Base-by-base conservation (phyloP, 2,113 vertebrate genomes). In the Lota lota region DNA sequence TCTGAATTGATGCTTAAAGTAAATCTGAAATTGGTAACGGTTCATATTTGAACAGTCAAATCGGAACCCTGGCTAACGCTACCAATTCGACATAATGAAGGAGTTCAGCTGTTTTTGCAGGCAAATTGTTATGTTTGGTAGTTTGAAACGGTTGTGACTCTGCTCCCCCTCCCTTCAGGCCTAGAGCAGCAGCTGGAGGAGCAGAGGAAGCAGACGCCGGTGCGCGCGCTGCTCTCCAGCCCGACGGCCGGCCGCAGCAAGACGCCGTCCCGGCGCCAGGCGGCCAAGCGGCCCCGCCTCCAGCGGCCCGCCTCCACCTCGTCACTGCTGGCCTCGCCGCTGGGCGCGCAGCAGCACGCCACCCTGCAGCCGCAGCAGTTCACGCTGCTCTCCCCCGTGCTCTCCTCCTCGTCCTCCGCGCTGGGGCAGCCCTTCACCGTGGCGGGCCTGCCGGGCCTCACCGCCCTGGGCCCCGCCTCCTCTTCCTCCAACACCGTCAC, bases 101-200 rank as follows among this genome's bases (percentile, higher is more conserved):
- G 28, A 5, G 28, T 28, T 28, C 28, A 28, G 28, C 28, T 5
- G 6, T 28, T 47, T 2, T 47, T 6, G 40, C 10, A 6, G 40
- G 40, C 6, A 47, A 47, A 14, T 10, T 47, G 40, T 10, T 11
- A 1, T 10, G 10, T 7, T 10, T 1, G 10, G 40, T 47, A 4
- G 2, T 47, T 47, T 47, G 40, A 47, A 47, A 12, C 40, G 12
- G 7, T 47, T 10, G 10, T 1, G 40, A 6, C 40, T 10, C 40
- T 47, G 40, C 40, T 10, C 40, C 12, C 40, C 40, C 3, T 11
- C 36, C 40, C 40, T 54, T 12, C 57, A 98, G 97, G 93, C 69
- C 89, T 99, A 85, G 97, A 98, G 79, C 86, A 93, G 54, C 97
- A 97, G 88, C 75, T 99, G 83, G 95, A 98, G 65, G 95, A 98